Evolutionary conservation across 2,113 vertebrate genomes (phyloP).

Genomic region (Protobothrops flavoviridis): DNA sequence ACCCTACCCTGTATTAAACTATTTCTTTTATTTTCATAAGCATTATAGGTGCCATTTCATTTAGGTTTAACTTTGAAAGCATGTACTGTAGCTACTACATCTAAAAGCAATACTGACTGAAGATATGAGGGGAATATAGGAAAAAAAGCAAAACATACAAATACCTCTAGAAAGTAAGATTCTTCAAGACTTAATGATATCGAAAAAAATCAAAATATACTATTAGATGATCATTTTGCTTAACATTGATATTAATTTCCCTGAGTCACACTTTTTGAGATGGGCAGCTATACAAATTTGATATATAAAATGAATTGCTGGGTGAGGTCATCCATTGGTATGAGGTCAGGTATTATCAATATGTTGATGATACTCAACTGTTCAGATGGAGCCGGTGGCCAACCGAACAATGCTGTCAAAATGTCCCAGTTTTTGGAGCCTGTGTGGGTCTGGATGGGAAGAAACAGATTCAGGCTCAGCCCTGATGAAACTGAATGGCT

Average conservation of each 20-base stretch:
- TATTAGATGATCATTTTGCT: not conserved
- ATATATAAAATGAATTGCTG: not conserved
- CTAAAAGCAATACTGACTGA: not conserved
- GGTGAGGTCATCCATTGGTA: not conserved
- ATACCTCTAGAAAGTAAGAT: not conserved
- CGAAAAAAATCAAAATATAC: not conserved
- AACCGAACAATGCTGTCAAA: not conserved
- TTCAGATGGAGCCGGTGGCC: not conserved
- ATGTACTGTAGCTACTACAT: not conserved
- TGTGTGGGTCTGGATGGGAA: not conserved
- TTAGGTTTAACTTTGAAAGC: not conserved
- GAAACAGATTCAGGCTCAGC: not conserved
- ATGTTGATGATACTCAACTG: not conserved
- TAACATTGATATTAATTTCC: not conserved
- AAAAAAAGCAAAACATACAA: not conserved
- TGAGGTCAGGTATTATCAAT: not conserved
- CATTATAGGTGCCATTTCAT: not conserved
- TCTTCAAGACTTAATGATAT: not conserved
- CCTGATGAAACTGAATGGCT: not conserved
- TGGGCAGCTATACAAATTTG: not conserved
- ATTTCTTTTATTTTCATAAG: not conserved
- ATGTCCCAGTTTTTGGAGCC: not conserved
- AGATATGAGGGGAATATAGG: not conserved
- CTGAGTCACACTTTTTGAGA: not conserved
- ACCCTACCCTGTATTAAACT: not conserved